phyloP scores from a whole-genome alignment of 1,140 invertebrate genomes.

The Drosophila asahinai region DNA sequence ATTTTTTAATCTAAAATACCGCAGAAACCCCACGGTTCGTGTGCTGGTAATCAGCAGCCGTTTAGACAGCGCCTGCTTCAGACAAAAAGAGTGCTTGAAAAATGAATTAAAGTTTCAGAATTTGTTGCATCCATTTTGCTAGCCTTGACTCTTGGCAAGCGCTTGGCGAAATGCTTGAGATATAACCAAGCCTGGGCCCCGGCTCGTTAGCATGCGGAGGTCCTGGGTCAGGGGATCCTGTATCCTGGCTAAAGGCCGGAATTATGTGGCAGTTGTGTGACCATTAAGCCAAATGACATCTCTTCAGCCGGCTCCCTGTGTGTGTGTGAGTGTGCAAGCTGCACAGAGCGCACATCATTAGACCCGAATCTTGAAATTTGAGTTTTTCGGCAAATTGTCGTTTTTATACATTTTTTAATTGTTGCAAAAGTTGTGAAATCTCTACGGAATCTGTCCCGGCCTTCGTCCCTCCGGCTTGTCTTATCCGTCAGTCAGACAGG shows the following conservation, averaged over 20 bases:
- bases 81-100: constrained; percentile 53
- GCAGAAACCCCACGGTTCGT: background rate
- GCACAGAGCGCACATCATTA: constrained; percentile 66
- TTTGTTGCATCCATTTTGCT: constrained; percentile 49
- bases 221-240: background rate
- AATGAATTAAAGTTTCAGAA: constrained; percentile 64
- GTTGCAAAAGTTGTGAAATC: constrained; percentile 44
- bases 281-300: constrained; percentile 66
- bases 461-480: constrained; percentile 16
- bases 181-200: constrained; percentile 20
- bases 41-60: constrained; percentile 38
- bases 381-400: constrained; percentile 47
- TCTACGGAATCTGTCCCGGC: background rate
- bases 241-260: background rate
- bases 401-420: constrained; percentile 62
- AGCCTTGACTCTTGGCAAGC: constrained; percentile 47
- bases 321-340: constrained; percentile 11
- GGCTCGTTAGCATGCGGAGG: constrained; percentile 38
- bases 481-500: constrained; percentile 51
- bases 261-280: constrained; percentile 45
- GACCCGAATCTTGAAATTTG: constrained; percentile 16
- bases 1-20: background rate
- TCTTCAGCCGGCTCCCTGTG: constrained; percentile 20
- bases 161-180: constrained; percentile 28
- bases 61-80: constrained; percentile 54